Conservation (phyloP, 1,140 invertebrate genomes). For the Solenopsis invicta region DNA sequence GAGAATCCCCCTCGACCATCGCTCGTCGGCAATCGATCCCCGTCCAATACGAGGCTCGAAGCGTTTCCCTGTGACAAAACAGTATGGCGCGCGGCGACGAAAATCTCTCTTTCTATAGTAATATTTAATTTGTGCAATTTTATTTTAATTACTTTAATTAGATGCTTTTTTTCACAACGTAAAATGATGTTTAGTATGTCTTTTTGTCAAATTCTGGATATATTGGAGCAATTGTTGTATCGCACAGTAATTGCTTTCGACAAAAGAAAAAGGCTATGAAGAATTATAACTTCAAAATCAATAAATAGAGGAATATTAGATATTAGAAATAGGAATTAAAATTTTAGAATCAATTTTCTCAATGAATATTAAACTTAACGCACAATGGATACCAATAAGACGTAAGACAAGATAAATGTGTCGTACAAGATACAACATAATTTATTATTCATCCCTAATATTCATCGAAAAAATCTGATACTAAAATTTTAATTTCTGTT, state of each 20-base stretch:
- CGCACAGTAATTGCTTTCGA: neutral
- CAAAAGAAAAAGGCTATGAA: neutral
- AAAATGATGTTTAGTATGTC: neutral
- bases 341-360: too few species aligned
- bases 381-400: too few species aligned
- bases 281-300: too few species aligned
- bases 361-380: too few species aligned
- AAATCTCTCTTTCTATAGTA: neutral
- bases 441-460: too few species aligned
- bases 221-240: neutral
- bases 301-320: too few species aligned
- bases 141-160: neutral
- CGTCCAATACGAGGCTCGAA: conserved; percentile 63
- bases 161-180: neutral
- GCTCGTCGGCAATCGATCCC: conserved; percentile 68
- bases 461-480: too few species aligned
- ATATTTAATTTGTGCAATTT: neutral
- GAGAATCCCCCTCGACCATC: conserved; percentile 66
- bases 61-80: conserved; percentile 24
- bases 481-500: too few species aligned
- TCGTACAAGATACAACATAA: too few species aligned
- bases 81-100: conserved; percentile 46
- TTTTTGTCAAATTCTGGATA: neutral
- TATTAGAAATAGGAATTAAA: too few species aligned
- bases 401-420: too few species aligned